Evolutionary conservation across 2,888 invertebrate species (phyloP), one percentile per base, ranked within the genome.

Genomic region (Drosophila anceps): DNA sequence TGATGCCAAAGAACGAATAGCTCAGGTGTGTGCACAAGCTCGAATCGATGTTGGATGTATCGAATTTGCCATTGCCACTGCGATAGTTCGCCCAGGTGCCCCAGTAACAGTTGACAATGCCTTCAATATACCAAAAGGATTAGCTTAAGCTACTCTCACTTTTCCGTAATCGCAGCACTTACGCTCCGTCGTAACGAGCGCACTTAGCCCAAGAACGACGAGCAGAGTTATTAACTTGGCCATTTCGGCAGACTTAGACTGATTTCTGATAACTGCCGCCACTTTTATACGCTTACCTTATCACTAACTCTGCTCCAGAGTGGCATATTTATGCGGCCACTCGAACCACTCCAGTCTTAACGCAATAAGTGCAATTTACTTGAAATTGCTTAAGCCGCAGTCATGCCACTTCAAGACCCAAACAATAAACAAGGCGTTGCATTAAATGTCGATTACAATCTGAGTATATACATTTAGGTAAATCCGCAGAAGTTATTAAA

Each of bases 11-110:
- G 80, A 90, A 91, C 1, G 85, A 68, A 59, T 91, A 91, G 39
- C 82, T 81, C 54, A 91, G n/a, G 63, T 91, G 90, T 0, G 91
- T 91, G 68, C 91, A 91, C 7, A 91, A 46, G 2, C 43, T 20
- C 0, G 85, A 44, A 66, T 91, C 82, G 59, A 91, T 84, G 58
- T 86, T 72, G 39, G 70, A 67, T 0, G 73, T 72, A 24, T 78
- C 76, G 50, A 91, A 91, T 15, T 81, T 78, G 2, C 88, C 91
- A 54, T 77, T 62, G 15, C 87, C 91, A 12, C 53, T 62, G 2
- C 84, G 79, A 54, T 88, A 84, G n/a, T 77, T 68, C 33, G 90
- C 80, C 91, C 91, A 91, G 1, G 88, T 90, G 29, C 88, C 90
- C 73, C 77, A 84, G 29, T 91, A 91, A 53, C 91, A 91, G 50